Evolutionary conservation across 35 echinoderm and acorn worm genomes (phyloP), one percentile per base, ranked within the genome.

Genomic region (Eucidaris tribuloides): DNA sequence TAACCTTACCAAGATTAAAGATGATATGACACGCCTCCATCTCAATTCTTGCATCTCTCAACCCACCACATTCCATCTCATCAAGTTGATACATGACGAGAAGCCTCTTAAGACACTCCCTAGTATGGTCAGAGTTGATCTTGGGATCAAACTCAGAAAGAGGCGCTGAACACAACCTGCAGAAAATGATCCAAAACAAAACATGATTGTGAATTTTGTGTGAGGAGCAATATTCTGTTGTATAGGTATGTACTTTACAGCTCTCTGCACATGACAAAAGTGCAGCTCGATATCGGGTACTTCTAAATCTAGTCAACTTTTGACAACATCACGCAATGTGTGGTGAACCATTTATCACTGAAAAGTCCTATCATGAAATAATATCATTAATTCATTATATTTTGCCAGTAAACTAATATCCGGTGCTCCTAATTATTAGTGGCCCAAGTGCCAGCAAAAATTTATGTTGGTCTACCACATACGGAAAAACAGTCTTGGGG

Each of bases 81-180:
- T 44, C 40, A 6, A 74, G 68, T 24, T 74, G 83, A 43, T 85
- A 90, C 20, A 85, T 25, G 14, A 81, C 74, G 7, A 94, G 82
- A n/a, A 94, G 82, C 34, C 92, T 33, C 82, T 94, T 89, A 20
- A 94, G 49, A 34, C 87, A 85, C 65, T 94, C 92, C 20, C 89
- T 82, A 57, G 81, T 54, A 35, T 94, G 92, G 59, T 94, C 92
- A 15, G 13, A 25, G 76, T 94, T 94, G 28, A 94, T 84, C 54
- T 94, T 94, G n/a, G 62, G 46, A 37, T 85, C 92, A 94, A 68
- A 89, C 1, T 84, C 50, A 20, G 76, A 79, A 17, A 85, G 1
- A 19, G 50, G 56, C 33, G 84, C 86, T 72, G 76, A 62, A 77
- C 92, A 94, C 42, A 94, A 80, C 24, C 92, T 94, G 81, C 17